Evolutionary conservation across 2,797 vertebrate species (phyloP).

Genomic region (Netta rufina): DNA sequence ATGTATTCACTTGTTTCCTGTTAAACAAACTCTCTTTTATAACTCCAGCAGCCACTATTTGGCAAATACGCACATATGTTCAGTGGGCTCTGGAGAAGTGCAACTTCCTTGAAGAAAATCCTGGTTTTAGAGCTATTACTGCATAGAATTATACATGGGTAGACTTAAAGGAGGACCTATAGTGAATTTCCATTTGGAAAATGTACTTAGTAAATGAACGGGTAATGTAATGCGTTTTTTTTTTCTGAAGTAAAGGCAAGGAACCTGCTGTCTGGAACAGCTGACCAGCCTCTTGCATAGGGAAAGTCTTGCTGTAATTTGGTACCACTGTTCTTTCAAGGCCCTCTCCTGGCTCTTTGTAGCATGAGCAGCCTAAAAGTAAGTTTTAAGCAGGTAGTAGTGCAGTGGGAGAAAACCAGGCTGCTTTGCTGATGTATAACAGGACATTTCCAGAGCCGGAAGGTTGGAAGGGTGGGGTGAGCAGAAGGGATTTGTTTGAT

Average conservation of each 20-base stretch:
- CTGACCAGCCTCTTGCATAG: neutral
- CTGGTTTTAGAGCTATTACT: neutral
- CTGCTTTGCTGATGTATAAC: neutral
- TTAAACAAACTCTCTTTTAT: constrained; percentile 25
- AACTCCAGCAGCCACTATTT: neutral
- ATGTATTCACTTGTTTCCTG: neutral
- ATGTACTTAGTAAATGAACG: neutral
- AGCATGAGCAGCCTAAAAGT: neutral
- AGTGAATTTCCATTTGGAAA: neutral
- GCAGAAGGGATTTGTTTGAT: neutral
- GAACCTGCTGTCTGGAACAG: neutral
- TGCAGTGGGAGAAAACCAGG: neutral
- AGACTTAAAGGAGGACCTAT: neutral
- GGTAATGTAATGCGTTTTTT: neutral
- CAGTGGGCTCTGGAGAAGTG: neutral
- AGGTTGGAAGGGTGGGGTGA: neutral
- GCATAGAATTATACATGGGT: neutral
- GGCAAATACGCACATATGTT: neutral
- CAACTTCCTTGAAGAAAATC: constrained; percentile 4
- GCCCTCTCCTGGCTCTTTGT: neutral
- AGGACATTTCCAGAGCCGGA: neutral
- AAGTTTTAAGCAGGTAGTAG: neutral
- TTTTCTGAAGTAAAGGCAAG: neutral
- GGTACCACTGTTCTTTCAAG: neutral
- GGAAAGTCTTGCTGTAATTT: neutral